Conservation (phyloP, 1,140 invertebrate species). For the Papilio polytes region DNA sequence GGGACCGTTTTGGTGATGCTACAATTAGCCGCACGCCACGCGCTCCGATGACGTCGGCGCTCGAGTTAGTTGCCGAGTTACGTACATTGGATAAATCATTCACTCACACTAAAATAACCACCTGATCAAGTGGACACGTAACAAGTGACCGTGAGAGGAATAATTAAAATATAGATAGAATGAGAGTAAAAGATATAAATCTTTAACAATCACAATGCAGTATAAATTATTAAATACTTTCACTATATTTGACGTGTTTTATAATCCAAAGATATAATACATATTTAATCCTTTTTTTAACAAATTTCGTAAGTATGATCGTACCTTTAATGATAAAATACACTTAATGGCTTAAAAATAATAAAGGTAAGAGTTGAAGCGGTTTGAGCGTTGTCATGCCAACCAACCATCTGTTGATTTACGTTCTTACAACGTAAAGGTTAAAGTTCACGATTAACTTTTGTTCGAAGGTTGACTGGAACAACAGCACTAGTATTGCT, state of each 20-base stretch:
- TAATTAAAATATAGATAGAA: too few relatives aligned
- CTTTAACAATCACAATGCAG: too few relatives aligned
- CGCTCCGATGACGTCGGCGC: constrained; percentile 74
- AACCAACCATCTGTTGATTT: constrained; percentile 73
- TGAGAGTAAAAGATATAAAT: too few relatives aligned
- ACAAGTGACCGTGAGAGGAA: constrained; percentile 42
- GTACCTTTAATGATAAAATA: constrained; percentile 4
- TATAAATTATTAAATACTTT: too few relatives aligned
- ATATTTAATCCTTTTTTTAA: not conserved
- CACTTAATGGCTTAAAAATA: constrained; percentile 16
- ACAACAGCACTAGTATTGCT: too few relatives aligned
- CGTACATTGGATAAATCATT: constrained; percentile 73
- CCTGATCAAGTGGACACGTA: constrained; percentile 66
- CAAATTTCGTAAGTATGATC: constrained; percentile 26
- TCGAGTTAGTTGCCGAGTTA: constrained; percentile 69
- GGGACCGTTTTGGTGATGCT: constrained; percentile 76
- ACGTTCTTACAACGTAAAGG: constrained; percentile 59
- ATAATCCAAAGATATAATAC: not conserved
- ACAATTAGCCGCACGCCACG: constrained; percentile 75
- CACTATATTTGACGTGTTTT: too few relatives aligned
- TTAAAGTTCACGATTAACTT: constrained; percentile 60
- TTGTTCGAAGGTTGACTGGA: too few relatives aligned
- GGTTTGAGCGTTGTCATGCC: constrained; percentile 61
- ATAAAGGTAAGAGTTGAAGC: constrained; percentile 60
- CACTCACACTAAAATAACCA: constrained; percentile 68